Evolutionary conservation across 1,140 invertebrate genomes (phyloP).

Genomic region (Cydia strobilella): DNA sequence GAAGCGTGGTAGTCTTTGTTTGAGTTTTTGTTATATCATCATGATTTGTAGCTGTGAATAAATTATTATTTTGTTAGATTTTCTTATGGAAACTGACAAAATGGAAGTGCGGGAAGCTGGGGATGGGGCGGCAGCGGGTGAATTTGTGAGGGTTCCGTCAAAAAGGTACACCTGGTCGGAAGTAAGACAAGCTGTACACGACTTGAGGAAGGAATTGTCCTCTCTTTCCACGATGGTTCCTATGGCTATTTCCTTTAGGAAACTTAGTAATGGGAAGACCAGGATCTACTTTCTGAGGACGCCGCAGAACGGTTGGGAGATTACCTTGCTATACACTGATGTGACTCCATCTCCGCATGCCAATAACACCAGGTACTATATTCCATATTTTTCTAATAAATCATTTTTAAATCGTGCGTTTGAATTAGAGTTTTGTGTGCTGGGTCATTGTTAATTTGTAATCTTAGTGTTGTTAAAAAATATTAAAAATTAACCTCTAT

Average conservation of each 20-base stretch:
- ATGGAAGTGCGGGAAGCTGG: conserved; percentile 74
- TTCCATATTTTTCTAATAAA: neutral
- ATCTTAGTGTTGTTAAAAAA: no score
- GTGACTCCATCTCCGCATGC: conserved; percentile 79
- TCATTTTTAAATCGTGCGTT: no score
- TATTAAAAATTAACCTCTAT: no score
- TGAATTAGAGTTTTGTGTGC: no score
- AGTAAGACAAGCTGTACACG: conserved; percentile 89
- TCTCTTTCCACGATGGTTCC: conserved; percentile 89
- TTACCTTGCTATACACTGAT: conserved; percentile 92
- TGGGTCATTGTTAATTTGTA: no score
- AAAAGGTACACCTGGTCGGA: conserved; percentile 88
- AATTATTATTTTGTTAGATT: conserved; percentile 41
- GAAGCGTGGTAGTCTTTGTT: conserved; percentile 46
- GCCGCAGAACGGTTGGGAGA: conserved; percentile 91
- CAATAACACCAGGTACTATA: conserved; percentile 56
- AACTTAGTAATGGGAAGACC: conserved; percentile 86
- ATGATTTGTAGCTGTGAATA: conserved; percentile 52
- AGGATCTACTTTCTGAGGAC: conserved; percentile 95
- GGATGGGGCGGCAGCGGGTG: conserved; percentile 65
- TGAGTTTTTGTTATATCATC: conserved; percentile 46
- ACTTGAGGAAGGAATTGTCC: conserved; percentile 88
- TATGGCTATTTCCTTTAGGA: conserved; percentile 89
- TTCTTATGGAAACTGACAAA: conserved; percentile 63
- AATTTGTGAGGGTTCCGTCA: conserved; percentile 55